Evolutionary conservation across 2,797 vertebrate genomes (phyloP).

Genomic region (Anas capensis): DNA sequence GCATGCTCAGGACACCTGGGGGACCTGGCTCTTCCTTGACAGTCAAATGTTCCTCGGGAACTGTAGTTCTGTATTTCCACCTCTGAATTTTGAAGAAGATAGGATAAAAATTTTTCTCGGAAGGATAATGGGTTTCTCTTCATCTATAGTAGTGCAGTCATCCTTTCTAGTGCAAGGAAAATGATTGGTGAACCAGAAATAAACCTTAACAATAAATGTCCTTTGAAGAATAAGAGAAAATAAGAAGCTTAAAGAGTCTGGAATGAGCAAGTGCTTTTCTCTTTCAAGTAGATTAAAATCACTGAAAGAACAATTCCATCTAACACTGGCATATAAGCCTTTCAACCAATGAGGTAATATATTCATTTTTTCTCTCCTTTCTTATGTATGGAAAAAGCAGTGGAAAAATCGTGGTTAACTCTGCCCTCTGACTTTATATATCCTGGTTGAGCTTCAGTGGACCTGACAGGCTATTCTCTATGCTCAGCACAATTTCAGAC

Average conservation of each 20-base stretch:
- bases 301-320: not conserved
- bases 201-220: not conserved
- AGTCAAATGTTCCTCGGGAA: not conserved
- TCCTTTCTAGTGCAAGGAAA: not conserved
- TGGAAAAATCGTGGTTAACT: not conserved
- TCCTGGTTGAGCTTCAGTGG: not conserved
- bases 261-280: not conserved
- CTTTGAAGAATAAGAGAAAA: slow-evolving; percentile 2
- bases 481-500: not conserved
- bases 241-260: not conserved
- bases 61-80: not conserved
- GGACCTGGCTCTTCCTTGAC: not conserved
- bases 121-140: not conserved
- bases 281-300: slow-evolving; percentile 17
- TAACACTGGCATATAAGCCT: not conserved
- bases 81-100: not conserved
- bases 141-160: not conserved
- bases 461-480: not conserved
- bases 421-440: not conserved
- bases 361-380: not conserved
- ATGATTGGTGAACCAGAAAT: not conserved
- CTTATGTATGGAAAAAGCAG: not conserved
- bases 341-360: not conserved
- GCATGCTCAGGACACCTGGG: not conserved
- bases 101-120: too few species aligned